Evolutionary conservation across 2,113 vertebrate species (phyloP), one percentile per base, ranked within the genome.

Genomic region (Cyanistes caeruleus): DNA sequence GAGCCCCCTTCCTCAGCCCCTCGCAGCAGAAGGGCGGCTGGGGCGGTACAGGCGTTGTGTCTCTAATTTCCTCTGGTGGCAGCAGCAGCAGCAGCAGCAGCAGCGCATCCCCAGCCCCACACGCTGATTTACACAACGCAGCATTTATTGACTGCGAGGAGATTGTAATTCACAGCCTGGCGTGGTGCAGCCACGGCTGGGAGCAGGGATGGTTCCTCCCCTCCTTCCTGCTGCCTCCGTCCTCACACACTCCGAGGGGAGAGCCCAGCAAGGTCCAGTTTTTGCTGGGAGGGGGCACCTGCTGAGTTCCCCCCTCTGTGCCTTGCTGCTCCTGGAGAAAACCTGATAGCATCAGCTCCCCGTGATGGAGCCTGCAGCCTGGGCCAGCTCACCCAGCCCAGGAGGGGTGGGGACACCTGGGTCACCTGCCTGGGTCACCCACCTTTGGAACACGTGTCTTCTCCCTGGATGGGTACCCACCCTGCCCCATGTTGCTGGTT

Each of bases 371-470:
- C 21, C 59, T 17, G 41, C 67, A 27, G 56, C 58, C 52, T 43
- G 28, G 43, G 20, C 15, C 39, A 2, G 73, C n/a, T n/a, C 52
- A 13, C 4, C 10, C 44, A 11, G 28, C 31, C 35, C 11, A 1
- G 46, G 19, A 84, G 5, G 4, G 14, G 21, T 31, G 48, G 37
- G 62, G 37, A 49, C 10, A 55, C 7, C 10, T n/a, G n/a, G n/a
- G n/a, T n/a, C n/a, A n/a, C n/a, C 46, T 58, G 41, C 49, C 35
- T 44, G 43, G 22, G 68, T 43, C 64, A 55, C 44, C n/a, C 3
- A 7, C 39, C 53, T 2, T 1, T 5, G 51, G 64, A 22, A 33
- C 27, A 30, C 0, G 0, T 1, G 0, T 52, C 15, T 18, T 73
- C 19, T 44, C 31, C 19, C 24, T 11, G 37, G 33, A 15, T 5